These are phyloP conservation scores for Polypterus bichir DNA, from an alignment of 2,113 vertebrate species.

Conservation along the genomic window DNA sequence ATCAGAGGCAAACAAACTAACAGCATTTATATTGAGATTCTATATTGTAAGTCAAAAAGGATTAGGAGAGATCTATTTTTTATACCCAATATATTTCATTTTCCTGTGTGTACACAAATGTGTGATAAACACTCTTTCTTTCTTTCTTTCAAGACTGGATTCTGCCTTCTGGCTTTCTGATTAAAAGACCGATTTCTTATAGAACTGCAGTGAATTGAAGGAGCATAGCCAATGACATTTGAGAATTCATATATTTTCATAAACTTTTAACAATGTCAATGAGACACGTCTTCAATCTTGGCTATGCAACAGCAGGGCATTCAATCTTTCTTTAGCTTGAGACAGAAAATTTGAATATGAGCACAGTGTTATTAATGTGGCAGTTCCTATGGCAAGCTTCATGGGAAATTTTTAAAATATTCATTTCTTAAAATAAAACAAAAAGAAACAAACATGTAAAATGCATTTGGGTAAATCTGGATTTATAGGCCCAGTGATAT, in stretches of 20 bases:
- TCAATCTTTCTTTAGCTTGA: conserved; percentile 98
- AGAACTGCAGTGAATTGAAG: conserved; percentile 80
- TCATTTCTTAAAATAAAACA: conserved; percentile 45
- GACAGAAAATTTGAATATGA: conserved; percentile 89
- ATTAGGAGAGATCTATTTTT: no score
- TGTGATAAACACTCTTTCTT: no score
- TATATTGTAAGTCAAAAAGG: no score
- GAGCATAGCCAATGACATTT: conserved; percentile 83
- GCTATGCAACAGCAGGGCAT: conserved; percentile 82
- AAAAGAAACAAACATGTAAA: conserved; percentile 29
- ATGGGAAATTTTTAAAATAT: conserved; percentile 34
- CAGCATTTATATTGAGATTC: no score
- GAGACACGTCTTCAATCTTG: conserved; percentile 99
- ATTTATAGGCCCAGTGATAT: conserved; percentile 33
- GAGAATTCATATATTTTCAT: conserved; percentile 99
- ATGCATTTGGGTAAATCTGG: not conserved
- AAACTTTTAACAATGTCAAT: conserved; percentile 93
- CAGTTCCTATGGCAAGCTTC: conserved; percentile 58
- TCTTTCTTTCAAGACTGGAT: conserved; percentile 76
- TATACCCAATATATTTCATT: no score
- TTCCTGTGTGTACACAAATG: no score
- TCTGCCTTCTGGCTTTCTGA: conserved; percentile 92
- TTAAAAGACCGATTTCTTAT: conserved; percentile 95
- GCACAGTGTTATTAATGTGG: conserved; percentile 86
- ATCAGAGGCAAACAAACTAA: no score